A percentile compares a stretch with the other conserved stretches of the same genome.
phyloP scores from a whole-genome alignment of 1,140 invertebrate species.

The Drosophila insularis region DNA sequence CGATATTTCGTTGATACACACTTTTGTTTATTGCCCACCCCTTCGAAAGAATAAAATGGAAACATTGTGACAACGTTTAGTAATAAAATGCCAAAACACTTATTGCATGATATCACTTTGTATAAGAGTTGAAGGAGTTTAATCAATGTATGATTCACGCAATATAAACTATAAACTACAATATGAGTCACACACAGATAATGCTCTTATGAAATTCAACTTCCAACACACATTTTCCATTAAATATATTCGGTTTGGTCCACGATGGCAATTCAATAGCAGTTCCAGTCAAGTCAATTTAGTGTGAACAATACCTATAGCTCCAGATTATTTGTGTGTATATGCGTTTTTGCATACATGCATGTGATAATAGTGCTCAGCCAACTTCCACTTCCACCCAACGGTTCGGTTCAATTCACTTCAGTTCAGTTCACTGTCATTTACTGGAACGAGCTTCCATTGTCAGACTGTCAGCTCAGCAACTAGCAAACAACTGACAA shows the following conservation, averaged over 20 bases:
- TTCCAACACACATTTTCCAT: not conserved
- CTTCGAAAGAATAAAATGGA: too few relatives aligned
- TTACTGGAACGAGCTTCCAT: conserved; percentile 34
- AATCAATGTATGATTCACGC: too few relatives aligned
- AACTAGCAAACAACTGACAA: conserved; percentile 57
- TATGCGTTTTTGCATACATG: not conserved
- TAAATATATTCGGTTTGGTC: not conserved
- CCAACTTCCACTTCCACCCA: not conserved
- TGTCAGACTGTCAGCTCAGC: conserved; percentile 63
- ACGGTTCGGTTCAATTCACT: not conserved
- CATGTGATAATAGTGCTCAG: not conserved
- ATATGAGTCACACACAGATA: too few relatives aligned
- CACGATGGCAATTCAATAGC: not conserved
- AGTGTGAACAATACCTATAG: not conserved
- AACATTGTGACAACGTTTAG: too few relatives aligned
- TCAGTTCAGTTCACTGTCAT: conserved; percentile 34
- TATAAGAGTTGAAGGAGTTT: too few relatives aligned
- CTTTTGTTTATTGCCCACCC: too few relatives aligned
- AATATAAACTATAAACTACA: too few relatives aligned
- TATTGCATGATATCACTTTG: too few relatives aligned
- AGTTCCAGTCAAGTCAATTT: not conserved
- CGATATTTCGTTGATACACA: too few relatives aligned
- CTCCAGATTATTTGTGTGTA: not conserved
- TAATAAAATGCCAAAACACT: too few relatives aligned
- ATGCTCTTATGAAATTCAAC: too few relatives aligned